These are phyloP conservation scores for Grallaria varia DNA, from an alignment of 2,113 vertebrate genomes.

Conservation along the genomic window DNA sequence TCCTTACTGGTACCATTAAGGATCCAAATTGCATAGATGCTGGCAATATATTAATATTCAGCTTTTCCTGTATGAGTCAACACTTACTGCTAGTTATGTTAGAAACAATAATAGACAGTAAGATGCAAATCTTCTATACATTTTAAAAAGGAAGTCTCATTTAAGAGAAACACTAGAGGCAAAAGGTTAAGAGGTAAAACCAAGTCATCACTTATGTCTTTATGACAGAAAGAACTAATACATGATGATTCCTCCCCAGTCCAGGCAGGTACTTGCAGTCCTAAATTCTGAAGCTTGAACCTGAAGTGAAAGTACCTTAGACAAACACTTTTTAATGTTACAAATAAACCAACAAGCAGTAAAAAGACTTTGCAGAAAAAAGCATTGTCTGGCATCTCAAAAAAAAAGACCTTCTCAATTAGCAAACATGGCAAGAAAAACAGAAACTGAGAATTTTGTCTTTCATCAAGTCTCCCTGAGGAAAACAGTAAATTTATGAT, in stretches of 20 bases:
- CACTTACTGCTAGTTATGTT: background rate
- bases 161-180: background rate
- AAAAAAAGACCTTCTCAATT: background rate
- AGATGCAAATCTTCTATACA: background rate
- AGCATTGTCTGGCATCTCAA: background rate
- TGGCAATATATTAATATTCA: background rate
- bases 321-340: background rate
- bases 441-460: background rate
- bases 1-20: background rate
- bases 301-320: background rate
- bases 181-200: background rate
- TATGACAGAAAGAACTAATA: background rate
- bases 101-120: background rate
- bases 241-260: background rate
- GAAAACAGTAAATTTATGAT: background rate
- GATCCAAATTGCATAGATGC: background rate
- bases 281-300: background rate
- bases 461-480: background rate
- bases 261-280: background rate
- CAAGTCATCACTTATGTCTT: background rate
- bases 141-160: background rate
- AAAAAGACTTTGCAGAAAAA: background rate
- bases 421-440: background rate
- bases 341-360: background rate
- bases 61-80: background rate